Evolutionary conservation across 2,888 invertebrate species (phyloP), one percentile per base, ranked within the genome.

Genomic region (Lepidocyrtinus sp.): DNA sequence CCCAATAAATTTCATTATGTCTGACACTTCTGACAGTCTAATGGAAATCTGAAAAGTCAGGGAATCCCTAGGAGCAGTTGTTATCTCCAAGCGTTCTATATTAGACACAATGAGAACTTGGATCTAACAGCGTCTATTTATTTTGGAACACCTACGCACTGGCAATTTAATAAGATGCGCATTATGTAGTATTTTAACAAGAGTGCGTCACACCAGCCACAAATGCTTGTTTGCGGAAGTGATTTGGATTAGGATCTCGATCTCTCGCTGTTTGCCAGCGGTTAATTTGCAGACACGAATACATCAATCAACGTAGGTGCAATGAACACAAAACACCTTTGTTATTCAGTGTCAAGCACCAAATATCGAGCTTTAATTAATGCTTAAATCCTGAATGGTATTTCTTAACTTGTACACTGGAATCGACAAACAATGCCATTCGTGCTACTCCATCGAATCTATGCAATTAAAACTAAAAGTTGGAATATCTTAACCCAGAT

Each of bases 251-350:
- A 26, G 3, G 36, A 62, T 1, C n/a, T 61, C 36, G n/a, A n/a
- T 36, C 59, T 19, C 7, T 2, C 50, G 2, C 17, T 50, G 15
- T 2, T 50, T 17, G 26, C 21, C n/a, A 62, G 61, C 17, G 17
- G 12, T 50, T 12, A 62, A 62, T 45, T 70, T 2, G 46, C 46
- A 71, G 45, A 71, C 71, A 62, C 45, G 24, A 71, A 62, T n/a
- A 45, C 15, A 45, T 63, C 62, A 24, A 62, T 71, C 71, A 22
- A 71, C 50, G 15, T 2, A 17, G 17, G 17, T n/a, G 12, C 17
- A 15, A 1, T 12, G 17, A 2, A n/a, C 17, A 2, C 2, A 50
- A 7, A 15, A 50, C 15, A 50, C 5, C n/a, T n/a, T n/a, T n/a
- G n/a, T n/a, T 36, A 36, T 15, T 50, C 50, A 50, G 36, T 36